These are phyloP conservation scores for Lemur catta DNA, from an alignment of 2,797 vertebrate species.

Conservation along the genomic window DNA sequence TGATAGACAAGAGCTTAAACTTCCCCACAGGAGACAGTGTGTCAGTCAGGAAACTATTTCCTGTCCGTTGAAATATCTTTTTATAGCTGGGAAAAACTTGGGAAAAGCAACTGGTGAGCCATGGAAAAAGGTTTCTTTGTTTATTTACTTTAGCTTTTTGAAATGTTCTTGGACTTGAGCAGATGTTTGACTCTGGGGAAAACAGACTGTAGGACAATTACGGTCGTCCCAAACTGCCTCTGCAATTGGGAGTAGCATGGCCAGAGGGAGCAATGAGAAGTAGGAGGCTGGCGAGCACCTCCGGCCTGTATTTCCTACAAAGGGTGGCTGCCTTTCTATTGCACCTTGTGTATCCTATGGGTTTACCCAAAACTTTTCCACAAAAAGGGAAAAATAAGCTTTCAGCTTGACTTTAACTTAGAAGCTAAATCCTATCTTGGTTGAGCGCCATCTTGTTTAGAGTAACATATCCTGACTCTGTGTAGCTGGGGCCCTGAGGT, in stretches of 20 bases:
- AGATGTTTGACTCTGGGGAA: not conserved
- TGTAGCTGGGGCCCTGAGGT: not conserved
- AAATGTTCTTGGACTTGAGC: constrained; percentile 41
- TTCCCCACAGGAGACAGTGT: constrained; percentile 46
- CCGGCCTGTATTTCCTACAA: not conserved
- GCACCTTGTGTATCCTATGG: not conserved
- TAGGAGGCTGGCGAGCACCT: accelerated
- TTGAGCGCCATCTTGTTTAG: not conserved
- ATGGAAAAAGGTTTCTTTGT: constrained; percentile 30
- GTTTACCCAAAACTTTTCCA: not conserved
- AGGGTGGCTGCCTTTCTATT: accelerated
- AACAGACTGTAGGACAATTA: not conserved
- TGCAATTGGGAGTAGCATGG: too few species aligned
- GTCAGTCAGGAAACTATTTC: constrained; percentile 60
- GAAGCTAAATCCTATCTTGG: not conserved
- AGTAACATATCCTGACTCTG: not conserved
- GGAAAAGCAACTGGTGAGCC: constrained; percentile 35
- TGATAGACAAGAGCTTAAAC: constrained; percentile 24
- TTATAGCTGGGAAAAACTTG: constrained; percentile 68
- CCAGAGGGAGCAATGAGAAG: too few species aligned
- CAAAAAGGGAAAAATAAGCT: not conserved
- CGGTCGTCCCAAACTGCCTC: not conserved
- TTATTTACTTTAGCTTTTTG: constrained; percentile 66
- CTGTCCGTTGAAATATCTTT: constrained; percentile 68
- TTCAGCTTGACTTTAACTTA: not conserved